Base-by-base conservation (phyloP, 2,113 vertebrate genomes). In the Oncorhynchus masou region DNA sequence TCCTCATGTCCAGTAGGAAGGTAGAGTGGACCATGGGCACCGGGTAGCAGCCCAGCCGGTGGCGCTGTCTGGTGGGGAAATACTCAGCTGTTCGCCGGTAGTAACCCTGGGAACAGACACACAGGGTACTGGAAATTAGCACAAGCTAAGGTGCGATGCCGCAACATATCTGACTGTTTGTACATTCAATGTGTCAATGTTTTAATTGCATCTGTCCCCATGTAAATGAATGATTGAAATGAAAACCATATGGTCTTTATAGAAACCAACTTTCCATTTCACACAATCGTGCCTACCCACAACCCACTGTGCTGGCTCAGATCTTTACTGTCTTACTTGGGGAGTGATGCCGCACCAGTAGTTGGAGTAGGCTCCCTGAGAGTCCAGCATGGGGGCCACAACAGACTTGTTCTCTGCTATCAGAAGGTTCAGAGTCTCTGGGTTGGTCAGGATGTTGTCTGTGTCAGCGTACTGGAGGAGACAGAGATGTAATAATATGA, bases 331-430 rank as follows among this genome's bases (percentile, higher is more conserved):
- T 45, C 39, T 12, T 84, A 99, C 98, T 96, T 99, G 97, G 0
- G 97, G 97, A 0, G 97, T 99, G 83, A 99, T 99, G 1, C 96
- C 98, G 1, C 97, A 99, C 98, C 98, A 99, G 93, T 95, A 99
- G 89, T 99, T 99, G 83, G 97, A 98, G 86, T 97, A 99, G 2
- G 95, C 97, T 0, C 96, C 97, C 90, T 95, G 96, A 0, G 98
- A 98, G 79, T 99, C 97, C 82, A 99, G 80, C 97, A 99, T 97
- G 0, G 98, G 98, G 0, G 97, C 96, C 1, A 95, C 93, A 70
- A 98, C 95, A 0, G 97, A 96, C 81, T 95, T 95, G 82, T 96
- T 95, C 88, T 94, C 95, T 0, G 93, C 92, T 1, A 96, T 92
- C 74, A 99, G 87, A 68, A 97, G 92, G 71, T 90, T 92, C 83